Evolutionary conservation across 1,140 invertebrate genomes (phyloP), one percentile per base, ranked within the genome.

Genomic region (Calycopis cecrops): DNA sequence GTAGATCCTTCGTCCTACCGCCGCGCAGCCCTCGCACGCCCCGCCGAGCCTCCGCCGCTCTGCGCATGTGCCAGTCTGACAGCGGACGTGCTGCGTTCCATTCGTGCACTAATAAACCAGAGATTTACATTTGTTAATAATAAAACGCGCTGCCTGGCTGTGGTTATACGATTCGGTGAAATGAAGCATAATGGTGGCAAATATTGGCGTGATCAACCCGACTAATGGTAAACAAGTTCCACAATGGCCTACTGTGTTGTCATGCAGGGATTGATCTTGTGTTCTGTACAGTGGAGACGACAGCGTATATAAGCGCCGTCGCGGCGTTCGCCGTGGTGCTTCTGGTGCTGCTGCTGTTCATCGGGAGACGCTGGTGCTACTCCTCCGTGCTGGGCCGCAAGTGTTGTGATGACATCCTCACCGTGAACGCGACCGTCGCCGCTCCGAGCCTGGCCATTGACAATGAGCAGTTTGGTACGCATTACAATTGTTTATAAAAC

Each of bases 271-370:
- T 48, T 53, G 14, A 35, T 21, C 33, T 35, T 62, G 47, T 67
- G 42, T 68, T 53, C 72, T 56, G 51, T 66, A 7, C 61, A 88
- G 87, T 85, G 65, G 87, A 88, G 69, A 79, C 85, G 58, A 88
- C 82, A 14, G 79, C 84, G 57, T 88, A 88, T 52, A 79, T 88
- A 62, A 86, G 85, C 60, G 82, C 83, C 18, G 79, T 88, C 58
- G 80, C 79, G 48, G 87, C 76, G 35, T 78, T 88, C 52, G 85
- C 83, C 21, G 73, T 69, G 4, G 65, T 87, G 7, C 65, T 88
- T n/a, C 63, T 88, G 47, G 77, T 87, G 59, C 60, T 87, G 53
- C 64, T 88, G 14, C 69, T 88, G 44, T 86, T 88, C 62, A 76
- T 88, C 50, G 79, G 79, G 18, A 65, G 81, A 16, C 67, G 76